Conservation (phyloP, 2,888 invertebrate species). For the Caenorhabditis japonica region DNA sequence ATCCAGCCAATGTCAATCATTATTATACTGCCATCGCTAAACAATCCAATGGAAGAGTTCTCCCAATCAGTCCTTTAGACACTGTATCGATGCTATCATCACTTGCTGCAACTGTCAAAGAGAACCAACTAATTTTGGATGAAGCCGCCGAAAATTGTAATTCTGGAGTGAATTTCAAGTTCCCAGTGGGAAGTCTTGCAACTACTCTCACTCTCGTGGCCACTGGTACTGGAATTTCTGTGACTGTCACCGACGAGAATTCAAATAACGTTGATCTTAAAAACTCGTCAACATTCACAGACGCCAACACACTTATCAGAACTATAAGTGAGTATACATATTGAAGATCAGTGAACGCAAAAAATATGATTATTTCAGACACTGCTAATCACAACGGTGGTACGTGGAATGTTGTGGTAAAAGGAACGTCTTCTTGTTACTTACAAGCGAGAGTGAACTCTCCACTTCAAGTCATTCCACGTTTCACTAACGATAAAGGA, state of each 20-base stretch:
- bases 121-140: slow-evolving; percentile 54
- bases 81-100: slow-evolving; percentile 19
- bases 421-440: slow-evolving; percentile 19
- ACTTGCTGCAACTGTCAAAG: slow-evolving; percentile 20
- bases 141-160: slow-evolving; percentile 46
- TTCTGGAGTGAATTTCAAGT: slow-evolving; percentile 36
- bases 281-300: slow-evolving; percentile 20
- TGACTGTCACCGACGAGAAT: slow-evolving; percentile 32
- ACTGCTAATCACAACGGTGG: slow-evolving; percentile 18
- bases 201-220: slow-evolving; percentile 32
- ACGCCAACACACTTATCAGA: slow-evolving; percentile 34
- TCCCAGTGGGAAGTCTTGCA: slow-evolving; percentile 51
- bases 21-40: slow-evolving; percentile 37
- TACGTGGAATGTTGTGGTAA: slow-evolving; percentile 31
- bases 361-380: too few species aligned
- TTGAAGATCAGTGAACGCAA: background rate
- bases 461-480: slow-evolving; percentile 50
- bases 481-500: slow-evolving; percentile 51
- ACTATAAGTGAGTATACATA: slow-evolving; percentile 22
- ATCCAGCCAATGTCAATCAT: slow-evolving; percentile 9
- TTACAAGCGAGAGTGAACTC: slow-evolving; percentile 51
- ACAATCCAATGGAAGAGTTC: slow-evolving; percentile 59
- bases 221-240: slow-evolving; percentile 29
- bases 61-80: slow-evolving; percentile 31
- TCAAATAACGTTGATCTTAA: slow-evolving; percentile 18